These are phyloP conservation scores for Junco hyemalis DNA, from an alignment of 2,113 vertebrate species.

Conservation along the genomic window DNA sequence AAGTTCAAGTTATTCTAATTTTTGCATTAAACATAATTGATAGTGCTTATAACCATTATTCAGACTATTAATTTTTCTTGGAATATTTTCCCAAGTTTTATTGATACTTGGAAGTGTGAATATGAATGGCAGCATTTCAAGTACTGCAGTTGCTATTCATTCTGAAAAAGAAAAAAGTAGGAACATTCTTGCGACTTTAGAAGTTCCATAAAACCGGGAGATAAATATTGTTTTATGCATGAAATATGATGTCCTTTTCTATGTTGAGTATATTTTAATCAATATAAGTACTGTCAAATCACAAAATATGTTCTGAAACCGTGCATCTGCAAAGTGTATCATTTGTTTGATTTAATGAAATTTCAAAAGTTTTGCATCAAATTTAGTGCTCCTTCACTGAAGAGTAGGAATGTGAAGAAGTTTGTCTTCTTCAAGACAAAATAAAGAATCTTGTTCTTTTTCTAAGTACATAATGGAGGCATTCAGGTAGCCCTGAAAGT, in stretches of 20 bases:
- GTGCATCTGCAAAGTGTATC: not conserved
- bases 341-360: not conserved
- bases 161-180: not conserved
- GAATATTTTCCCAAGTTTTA: not conserved
- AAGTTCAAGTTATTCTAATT: not conserved
- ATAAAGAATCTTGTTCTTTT: not conserved
- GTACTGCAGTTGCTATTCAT: not conserved
- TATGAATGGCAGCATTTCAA: not conserved
- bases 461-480: not conserved
- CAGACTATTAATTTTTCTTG: not conserved
- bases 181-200: not conserved
- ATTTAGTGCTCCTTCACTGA: not conserved
- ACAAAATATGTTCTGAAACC: slow-evolving; percentile 31
- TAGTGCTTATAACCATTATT: not conserved
- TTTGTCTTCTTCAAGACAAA: not conserved
- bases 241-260: not conserved
- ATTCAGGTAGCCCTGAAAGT: not conserved
- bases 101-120: not conserved
- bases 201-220: not conserved
- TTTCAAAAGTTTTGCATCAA: not conserved
- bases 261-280: not conserved
- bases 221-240: not conserved
- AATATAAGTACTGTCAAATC: not conserved
- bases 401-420: not conserved
- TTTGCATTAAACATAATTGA: not conserved